phyloP scores from a whole-genome alignment of 2,113 vertebrate species.

The Sander lucioperca region DNA sequence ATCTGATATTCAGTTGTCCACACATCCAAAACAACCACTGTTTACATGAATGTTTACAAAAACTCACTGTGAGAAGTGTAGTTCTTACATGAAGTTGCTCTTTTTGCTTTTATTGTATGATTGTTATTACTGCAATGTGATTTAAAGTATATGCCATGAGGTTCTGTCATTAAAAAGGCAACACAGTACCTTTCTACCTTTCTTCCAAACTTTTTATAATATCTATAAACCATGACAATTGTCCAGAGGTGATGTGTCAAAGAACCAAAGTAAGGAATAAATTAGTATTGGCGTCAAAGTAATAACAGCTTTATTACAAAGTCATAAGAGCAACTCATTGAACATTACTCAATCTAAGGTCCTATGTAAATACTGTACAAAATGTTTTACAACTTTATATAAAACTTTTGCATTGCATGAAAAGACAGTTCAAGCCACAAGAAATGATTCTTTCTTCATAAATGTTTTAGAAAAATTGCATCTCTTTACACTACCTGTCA shows the following conservation, averaged over 20 bases:
- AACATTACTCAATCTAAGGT: slow-evolving; percentile 10
- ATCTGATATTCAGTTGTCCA: slow-evolving; percentile 83
- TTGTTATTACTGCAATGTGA: slow-evolving; percentile 28
- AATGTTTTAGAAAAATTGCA: slow-evolving; percentile 1
- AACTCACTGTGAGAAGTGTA: slow-evolving; percentile 61
- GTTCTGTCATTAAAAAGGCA: not conserved
- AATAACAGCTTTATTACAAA: slow-evolving; percentile 36
- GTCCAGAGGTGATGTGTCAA: not conserved
- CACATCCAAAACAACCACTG: slow-evolving; percentile 53
- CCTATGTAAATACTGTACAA: slow-evolving; percentile 80
- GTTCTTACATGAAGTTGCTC: slow-evolving; percentile 52
- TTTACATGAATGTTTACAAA: slow-evolving; percentile 82
- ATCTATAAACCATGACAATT: not conserved
- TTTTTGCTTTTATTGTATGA: slow-evolving; percentile 31
- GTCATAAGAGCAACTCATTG: slow-evolving; percentile 33
- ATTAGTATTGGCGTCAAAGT: not conserved
- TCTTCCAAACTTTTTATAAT: slow-evolving; percentile 1
- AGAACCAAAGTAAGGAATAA: slow-evolving; percentile 23
- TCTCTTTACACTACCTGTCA: slow-evolving; percentile 13
- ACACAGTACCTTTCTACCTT: not conserved
- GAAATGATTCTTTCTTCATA: not conserved
- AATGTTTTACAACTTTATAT: slow-evolving; percentile 80
- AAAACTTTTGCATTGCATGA: slow-evolving; percentile 59
- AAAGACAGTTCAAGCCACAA: slow-evolving; percentile 41
- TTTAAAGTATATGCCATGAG: not conserved